Evolutionary conservation across 2,113 vertebrate species (phyloP).

Genomic region (Pteruthius melanotis): DNA sequence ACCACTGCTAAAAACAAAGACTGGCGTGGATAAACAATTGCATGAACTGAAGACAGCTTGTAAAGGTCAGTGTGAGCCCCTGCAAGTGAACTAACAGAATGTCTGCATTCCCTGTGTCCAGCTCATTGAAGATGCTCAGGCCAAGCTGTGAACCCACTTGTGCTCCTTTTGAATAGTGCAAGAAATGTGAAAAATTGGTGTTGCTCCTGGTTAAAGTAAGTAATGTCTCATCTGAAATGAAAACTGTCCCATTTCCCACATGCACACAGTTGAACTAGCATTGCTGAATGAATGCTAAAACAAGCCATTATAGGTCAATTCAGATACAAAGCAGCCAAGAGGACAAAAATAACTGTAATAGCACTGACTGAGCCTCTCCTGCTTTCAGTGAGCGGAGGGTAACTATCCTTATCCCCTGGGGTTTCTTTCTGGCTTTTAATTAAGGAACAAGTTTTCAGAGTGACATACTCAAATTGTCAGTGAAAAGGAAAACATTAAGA

Average conservation of each 20-base stretch:
- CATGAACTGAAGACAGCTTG: background rate
- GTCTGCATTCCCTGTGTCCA: background rate
- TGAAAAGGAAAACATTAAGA: background rate
- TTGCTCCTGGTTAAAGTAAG: background rate
- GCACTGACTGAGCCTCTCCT: background rate
- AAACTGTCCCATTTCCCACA: background rate
- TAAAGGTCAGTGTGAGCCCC: background rate
- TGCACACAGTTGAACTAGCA: background rate
- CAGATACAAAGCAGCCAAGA: background rate
- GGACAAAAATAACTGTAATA: background rate
- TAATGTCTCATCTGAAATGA: background rate
- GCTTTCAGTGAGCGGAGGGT: background rate
- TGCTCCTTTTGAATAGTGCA: background rate
- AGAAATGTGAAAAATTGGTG: accelerated
- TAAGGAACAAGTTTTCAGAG: background rate
- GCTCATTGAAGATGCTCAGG: background rate
- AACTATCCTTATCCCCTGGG: background rate
- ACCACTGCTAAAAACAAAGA: background rate
- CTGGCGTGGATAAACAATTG: background rate
- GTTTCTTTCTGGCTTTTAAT: background rate
- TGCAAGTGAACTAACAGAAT: background rate
- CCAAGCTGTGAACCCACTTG: background rate
- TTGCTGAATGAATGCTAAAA: background rate
- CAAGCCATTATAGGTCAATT: background rate
- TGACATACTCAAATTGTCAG: background rate